Evolutionary conservation across 2,888 invertebrate genomes (phyloP).

Genomic region (Stegophylla sp.): DNA sequence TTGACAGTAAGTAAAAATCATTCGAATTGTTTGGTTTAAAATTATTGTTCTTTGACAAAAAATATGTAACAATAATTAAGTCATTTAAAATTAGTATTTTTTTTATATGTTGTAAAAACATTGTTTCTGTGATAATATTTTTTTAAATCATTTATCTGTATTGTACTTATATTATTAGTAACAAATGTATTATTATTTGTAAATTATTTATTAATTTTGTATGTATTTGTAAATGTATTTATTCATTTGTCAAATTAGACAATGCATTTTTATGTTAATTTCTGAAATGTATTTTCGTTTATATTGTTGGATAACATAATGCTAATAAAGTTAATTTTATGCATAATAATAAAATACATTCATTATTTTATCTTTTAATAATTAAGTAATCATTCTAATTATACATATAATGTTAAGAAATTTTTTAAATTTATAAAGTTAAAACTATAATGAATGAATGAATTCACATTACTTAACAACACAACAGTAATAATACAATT

Average conservation of each 20-base stretch:
- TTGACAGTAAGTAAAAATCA: too few species aligned
- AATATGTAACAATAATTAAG: not conserved
- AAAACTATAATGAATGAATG: too few species aligned
- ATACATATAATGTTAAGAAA: too few species aligned
- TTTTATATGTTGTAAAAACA: constrained; percentile 28
- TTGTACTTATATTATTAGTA: constrained; percentile 44
- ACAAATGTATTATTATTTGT: constrained; percentile 35
- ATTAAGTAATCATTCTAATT: too few species aligned
- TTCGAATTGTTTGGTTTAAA: constrained; percentile 20
- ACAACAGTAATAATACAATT: too few species aligned
- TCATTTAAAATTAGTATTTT: constrained; percentile 34
- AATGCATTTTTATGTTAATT: constrained; percentile 35
- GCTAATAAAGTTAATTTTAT: constrained; percentile 12
- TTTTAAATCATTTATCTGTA: constrained; percentile 40
- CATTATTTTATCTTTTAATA: too few species aligned
- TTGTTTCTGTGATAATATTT: constrained; percentile 44
- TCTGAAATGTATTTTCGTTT: constrained; percentile 28
- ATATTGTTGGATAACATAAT: constrained; percentile 7
- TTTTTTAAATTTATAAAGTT: too few species aligned
- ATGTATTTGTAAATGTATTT: too few species aligned
- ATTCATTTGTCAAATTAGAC: constrained; percentile 47
- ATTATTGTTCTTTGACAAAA: constrained; percentile 15
- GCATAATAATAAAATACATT: too few species aligned
- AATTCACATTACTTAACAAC: too few species aligned
- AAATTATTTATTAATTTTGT: constrained; percentile 47